Evolutionary conservation across 2,888 invertebrate species (phyloP).

Genomic region (Drosophila conformis): DNA sequence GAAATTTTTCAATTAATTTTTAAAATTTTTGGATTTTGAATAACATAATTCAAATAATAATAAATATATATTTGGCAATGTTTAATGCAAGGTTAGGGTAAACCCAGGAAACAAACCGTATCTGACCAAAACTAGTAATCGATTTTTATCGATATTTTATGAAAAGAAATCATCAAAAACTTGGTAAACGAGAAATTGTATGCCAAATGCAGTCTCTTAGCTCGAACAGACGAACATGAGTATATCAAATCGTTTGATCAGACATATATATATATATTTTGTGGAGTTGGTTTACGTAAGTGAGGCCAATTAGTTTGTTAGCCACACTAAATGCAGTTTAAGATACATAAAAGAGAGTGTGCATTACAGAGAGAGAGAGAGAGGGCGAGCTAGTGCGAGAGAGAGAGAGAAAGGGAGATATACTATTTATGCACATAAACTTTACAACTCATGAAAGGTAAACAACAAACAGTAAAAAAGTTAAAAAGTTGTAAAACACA

Average conservation of each 20-base stretch:
- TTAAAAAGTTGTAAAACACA: not conserved
- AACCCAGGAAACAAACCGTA: not conserved
- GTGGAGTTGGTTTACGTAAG: not conserved
- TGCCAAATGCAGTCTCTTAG: not conserved
- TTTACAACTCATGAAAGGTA: too few species aligned
- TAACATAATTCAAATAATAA: not conserved
- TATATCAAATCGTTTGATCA: not conserved
- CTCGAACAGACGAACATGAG: not conserved
- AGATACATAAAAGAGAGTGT: conserved; percentile 12
- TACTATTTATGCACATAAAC: not conserved
- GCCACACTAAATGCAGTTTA: conserved; percentile 41
- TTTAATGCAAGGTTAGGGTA: not conserved
- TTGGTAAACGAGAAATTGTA: not conserved
- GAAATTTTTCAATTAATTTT: not conserved
- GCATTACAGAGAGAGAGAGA: not conserved
- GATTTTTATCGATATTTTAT: not conserved
- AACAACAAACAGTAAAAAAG: not conserved
- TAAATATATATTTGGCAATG: not conserved
- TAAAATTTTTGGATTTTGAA: not conserved
- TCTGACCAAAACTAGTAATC: not conserved
- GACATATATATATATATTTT: not conserved
- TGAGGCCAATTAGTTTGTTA: conserved; percentile 43
- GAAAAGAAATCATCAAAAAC: not conserved
- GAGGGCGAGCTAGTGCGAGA: not conserved
- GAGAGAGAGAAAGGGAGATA: not conserved